phyloP scores from a whole-genome alignment of 2,888 invertebrate genomes.

The Agapostemon virescens region DNA sequence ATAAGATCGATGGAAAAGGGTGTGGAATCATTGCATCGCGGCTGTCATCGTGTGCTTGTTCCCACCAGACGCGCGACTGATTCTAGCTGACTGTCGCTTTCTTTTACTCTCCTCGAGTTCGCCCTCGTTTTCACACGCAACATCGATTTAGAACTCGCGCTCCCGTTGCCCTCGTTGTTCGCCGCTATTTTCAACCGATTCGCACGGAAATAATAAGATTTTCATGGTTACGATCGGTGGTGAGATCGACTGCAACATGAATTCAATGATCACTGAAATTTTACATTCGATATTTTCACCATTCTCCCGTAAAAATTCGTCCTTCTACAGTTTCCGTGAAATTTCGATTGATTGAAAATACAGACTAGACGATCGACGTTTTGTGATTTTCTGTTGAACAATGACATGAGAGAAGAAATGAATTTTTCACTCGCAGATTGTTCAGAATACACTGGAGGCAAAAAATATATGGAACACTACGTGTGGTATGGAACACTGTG shows the following conservation, averaged over 20 bases:
- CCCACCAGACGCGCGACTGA: constrained; percentile 26
- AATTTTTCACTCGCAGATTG: background rate
- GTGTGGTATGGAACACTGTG: background rate
- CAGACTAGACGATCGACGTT: background rate
- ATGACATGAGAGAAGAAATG: background rate
- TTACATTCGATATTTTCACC: background rate
- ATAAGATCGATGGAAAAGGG: background rate
- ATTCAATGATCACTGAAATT: constrained; percentile 16
- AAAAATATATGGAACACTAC: background rate
- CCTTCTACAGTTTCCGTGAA: background rate
- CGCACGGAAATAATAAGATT: constrained; percentile 51
- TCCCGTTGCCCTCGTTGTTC: constrained; percentile 18
- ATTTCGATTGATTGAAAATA: background rate
- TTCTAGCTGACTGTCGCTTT: constrained; percentile 32
- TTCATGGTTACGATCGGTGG: constrained; percentile 40
- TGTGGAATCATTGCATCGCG: constrained; percentile 15
- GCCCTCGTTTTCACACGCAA: background rate
- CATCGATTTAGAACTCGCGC: constrained; percentile 13
- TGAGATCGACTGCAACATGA: constrained; percentile 31
- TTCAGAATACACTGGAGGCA: background rate
- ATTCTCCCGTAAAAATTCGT: background rate
- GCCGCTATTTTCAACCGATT: constrained; percentile 24
- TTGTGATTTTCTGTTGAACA: background rate
- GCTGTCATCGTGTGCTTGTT: constrained; percentile 9
- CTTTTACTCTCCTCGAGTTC: background rate